phyloP scores from a whole-genome alignment of 2,113 vertebrate genomes.

The Pelobates fuscus region DNA sequence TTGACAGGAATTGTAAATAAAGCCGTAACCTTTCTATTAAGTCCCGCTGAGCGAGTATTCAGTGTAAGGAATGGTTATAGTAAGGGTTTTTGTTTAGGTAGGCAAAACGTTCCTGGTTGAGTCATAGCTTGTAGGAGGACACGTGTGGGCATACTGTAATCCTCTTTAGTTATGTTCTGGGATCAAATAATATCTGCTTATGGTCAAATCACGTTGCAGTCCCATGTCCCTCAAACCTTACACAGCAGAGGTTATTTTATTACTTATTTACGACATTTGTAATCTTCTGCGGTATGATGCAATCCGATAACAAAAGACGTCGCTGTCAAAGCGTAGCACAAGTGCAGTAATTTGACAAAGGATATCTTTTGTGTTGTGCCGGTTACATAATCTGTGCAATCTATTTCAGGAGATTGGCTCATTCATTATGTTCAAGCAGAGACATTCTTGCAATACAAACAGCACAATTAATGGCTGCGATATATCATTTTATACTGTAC shows the following conservation, averaged over 20 bases:
- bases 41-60: too few species aligned
- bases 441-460: background rate
- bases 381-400: constrained; percentile 27
- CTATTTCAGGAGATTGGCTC: constrained; percentile 30
- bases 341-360: background rate
- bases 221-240: too few species aligned
- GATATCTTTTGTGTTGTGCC: constrained; percentile 2
- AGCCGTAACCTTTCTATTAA: too few species aligned
- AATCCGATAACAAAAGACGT: background rate
- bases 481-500: background rate
- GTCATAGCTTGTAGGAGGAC: too few species aligned
- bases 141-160: background rate
- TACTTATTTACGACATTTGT: background rate
- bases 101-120: too few species aligned
- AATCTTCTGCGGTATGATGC: background rate
- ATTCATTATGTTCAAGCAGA: background rate
- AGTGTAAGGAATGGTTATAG: too few species aligned
- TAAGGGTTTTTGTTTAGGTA: too few species aligned
- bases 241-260: background rate
- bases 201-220: background rate
- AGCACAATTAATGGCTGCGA: constrained; percentile 15
- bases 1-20: too few species aligned
- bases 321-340: background rate
- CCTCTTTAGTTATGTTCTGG: background rate
- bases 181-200: background rate